Conservation (phyloP, 2,113 vertebrate genomes). For the Melanerpes formicivorus region DNA sequence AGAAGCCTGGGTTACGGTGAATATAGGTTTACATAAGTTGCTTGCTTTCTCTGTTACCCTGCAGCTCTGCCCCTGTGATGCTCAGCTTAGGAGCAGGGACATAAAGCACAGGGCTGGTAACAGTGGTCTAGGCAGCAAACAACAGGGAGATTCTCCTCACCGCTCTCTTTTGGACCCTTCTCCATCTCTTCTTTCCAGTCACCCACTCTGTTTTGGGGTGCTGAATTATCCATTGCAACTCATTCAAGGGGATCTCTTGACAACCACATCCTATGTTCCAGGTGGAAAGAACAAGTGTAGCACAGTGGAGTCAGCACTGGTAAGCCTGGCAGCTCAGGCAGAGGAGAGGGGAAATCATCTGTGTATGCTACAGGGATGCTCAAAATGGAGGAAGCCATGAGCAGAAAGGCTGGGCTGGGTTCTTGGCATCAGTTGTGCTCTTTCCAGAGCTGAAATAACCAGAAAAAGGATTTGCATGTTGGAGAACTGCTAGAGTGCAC, state of each 20-base stretch:
- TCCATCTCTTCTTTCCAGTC: neutral
- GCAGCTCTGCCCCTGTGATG: neutral
- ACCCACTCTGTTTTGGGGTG: neutral
- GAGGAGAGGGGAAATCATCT: neutral
- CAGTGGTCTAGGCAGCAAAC: neutral
- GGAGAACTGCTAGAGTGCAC: fast-evolving
- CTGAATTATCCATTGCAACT: neutral
- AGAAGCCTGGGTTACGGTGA: neutral
- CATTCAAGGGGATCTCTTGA: neutral
- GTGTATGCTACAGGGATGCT: fast-evolving
- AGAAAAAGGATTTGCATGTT: neutral
- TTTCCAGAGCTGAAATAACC: neutral
- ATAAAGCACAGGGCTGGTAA: fast-evolving
- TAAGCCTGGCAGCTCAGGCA: neutral
- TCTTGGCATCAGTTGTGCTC: fast-evolving
- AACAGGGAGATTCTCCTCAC: neutral
- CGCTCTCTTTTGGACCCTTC: neutral
- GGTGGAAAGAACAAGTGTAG: neutral
- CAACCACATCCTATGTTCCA: neutral
- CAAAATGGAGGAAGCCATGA: fast-evolving
- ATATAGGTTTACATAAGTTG: fast-evolving
- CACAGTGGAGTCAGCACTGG: neutral
- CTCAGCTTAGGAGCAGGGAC: neutral
- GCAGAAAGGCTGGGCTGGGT: neutral
- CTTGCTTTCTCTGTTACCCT: neutral